Conservation (phyloP, 2,888 invertebrate species). For the Dryocosmus kuriphilus region DNA sequence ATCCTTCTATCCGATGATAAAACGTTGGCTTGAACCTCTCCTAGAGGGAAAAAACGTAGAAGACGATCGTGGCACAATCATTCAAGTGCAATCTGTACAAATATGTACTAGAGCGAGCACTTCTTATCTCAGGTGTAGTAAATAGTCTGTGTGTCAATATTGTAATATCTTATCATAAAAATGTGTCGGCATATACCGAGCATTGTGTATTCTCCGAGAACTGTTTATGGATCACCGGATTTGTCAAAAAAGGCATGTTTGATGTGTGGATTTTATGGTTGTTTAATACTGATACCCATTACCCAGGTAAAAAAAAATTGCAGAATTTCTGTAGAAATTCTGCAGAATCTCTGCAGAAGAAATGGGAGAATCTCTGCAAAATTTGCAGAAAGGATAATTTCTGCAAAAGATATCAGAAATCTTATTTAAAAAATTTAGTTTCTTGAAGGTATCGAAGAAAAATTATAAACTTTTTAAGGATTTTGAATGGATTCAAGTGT, state of each 20-base stretch:
- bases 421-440: no score
- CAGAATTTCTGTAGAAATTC: no score
- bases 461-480: no score
- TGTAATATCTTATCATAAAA: slow-evolving; percentile 73
- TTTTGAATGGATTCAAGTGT: no score
- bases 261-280: not conserved
- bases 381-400: no score
- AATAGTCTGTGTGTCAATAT: slow-evolving; percentile 73
- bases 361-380: no score
- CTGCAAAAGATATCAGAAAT: no score
- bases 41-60: no score
- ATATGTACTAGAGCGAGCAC: slow-evolving; percentile 65
- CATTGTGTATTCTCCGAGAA: not conserved
- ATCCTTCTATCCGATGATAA: slow-evolving; percentile 1
- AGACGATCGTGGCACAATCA: slow-evolving; percentile 61
- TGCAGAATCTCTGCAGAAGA: no score
- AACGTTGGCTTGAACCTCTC: not conserved
- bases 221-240: not conserved
- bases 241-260: not conserved
- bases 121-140: slow-evolving; percentile 67
- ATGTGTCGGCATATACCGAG: slow-evolving; percentile 36
- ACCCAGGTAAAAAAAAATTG: no score
- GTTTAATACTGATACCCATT: not conserved
- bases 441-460: no score
- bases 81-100: slow-evolving; percentile 69